Base-by-base conservation (phyloP, 2,113 vertebrate genomes). In the Abramis brama region DNA sequence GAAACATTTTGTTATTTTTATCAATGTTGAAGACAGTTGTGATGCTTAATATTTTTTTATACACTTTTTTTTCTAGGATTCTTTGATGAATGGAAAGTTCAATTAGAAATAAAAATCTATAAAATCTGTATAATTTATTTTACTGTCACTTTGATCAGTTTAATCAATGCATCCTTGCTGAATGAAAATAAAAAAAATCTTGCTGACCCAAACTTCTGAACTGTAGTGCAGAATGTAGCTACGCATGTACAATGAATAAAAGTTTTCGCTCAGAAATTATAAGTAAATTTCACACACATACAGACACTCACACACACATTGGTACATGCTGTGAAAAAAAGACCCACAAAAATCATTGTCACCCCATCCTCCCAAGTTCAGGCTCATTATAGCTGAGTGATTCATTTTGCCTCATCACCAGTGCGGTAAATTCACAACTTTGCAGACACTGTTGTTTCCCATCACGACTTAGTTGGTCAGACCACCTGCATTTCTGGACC, bases 401-500 rank as follows among this genome's bases (percentile, higher is more conserved):
- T 57, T 57, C 2, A 57, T 57, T 57, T 23, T 21, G 55, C 7
- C 19, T 57, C 55, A 57, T 50, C 43, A 57, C 9, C 75, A 78
- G 50, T 55, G 47, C 47, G 5, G 27, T 55, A 55, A 52, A 55
- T 33, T 55, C 33, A 15, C 55, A 12, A 21, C 36, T 71, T 39
- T 73, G 4, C 70, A 73, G 36, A 73, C 9, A 73, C 36, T 13
- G 55, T 12, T 17, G 30, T 43, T 79, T 60, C 55, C 55, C 55
- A 57, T 19, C 52, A 78, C 7, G 50, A 78, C 19, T 57, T 21
- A 45, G 8, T 6, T 45, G 79, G 15, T 39, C 13, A 80, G 36
- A 80, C 79, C 79, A 80, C n/a, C 36, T 25, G 21, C 55, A 79
- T 39, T n/a, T 79, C 59, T 12, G 39, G 17, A 64, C 79, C 36